Conservation (phyloP, 1,140 invertebrate species). For the Drosophila busckii region DNA sequence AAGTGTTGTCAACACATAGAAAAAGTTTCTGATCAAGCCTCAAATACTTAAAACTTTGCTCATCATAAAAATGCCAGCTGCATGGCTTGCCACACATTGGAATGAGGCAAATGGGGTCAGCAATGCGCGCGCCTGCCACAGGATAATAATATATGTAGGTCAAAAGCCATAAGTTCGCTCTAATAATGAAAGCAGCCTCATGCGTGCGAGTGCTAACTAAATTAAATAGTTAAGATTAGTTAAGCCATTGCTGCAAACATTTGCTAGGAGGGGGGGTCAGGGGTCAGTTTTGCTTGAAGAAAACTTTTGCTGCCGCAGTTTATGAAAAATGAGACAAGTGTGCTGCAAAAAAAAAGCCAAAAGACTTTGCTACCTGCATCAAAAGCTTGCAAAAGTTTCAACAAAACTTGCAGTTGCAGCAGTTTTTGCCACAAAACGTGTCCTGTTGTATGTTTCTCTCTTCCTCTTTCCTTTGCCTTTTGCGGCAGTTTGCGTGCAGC, state of each 20-base stretch:
- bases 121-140: background rate
- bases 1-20: background rate
- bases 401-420: slow-evolving; percentile 13
- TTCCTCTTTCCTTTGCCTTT: slow-evolving; percentile 5
- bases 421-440: slow-evolving; percentile 35
- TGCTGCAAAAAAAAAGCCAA: too few relatives aligned
- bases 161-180: too few relatives aligned
- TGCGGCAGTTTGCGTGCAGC: slow-evolving; percentile 51
- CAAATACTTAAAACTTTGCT: slow-evolving; percentile 23
- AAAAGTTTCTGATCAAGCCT: slow-evolving; percentile 26
- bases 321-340: too few relatives aligned
- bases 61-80: slow-evolving; percentile 21
- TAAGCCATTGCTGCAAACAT: too few relatives aligned
- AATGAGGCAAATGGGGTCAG: slow-evolving; percentile 21
- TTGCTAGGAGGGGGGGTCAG: too few relatives aligned
- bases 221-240: too few relatives aligned
- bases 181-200: too few relatives aligned
- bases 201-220: too few relatives aligned
- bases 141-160: too few relatives aligned
- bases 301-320: too few relatives aligned
- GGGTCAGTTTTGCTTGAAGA: too few relatives aligned
- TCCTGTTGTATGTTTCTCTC: slow-evolving; percentile 16
- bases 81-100: slow-evolving; percentile 17
- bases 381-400: slow-evolving; percentile 39
- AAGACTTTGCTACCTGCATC: slow-evolving; percentile 28